These are phyloP conservation scores for Corythornis madagascariensis DNA, from an alignment of 2,113 vertebrate genomes.

Conservation along the genomic window DNA sequence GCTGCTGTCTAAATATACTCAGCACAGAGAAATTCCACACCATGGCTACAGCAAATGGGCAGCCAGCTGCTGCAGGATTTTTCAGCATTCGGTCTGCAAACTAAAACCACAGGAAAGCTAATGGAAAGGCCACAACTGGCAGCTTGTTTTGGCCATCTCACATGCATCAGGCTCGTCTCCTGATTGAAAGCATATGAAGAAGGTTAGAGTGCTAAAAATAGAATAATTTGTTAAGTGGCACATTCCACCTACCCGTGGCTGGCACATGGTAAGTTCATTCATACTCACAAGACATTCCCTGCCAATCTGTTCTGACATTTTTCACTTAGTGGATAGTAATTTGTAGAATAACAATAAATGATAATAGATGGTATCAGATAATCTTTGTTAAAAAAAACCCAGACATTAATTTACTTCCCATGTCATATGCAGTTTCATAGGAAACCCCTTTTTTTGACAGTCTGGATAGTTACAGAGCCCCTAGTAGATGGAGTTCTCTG, in stretches of 20 bases:
- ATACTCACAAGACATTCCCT: not conserved
- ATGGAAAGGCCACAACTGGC: slow-evolving; percentile 42
- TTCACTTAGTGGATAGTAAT: not conserved
- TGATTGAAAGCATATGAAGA: slow-evolving; percentile 16
- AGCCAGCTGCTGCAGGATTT: slow-evolving; percentile 51
- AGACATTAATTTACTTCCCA: not conserved
- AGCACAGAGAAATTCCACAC: slow-evolving; percentile 77
- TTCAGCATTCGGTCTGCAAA: not conserved
- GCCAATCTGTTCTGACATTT: not conserved
- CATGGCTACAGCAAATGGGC: slow-evolving; percentile 49
- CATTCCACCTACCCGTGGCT: slow-evolving; percentile 30
- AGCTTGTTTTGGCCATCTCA: not conserved
- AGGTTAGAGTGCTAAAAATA: slow-evolving; percentile 51
- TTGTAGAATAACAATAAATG: not conserved
- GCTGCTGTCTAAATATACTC: slow-evolving; percentile 75
- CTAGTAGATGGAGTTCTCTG: not conserved
- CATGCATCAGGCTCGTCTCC: not conserved
- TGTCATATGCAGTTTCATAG: not conserved
- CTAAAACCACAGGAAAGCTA: slow-evolving; percentile 5
- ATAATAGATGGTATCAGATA: not conserved
- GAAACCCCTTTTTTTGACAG: not conserved
- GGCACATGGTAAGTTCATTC: slow-evolving; percentile 60
- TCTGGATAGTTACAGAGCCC: not conserved
- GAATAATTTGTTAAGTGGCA: slow-evolving; percentile 53
- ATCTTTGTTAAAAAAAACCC: slow-evolving; percentile 1